Conservation (phyloP, 2,888 invertebrate genomes). For the Cenopis cana region DNA sequence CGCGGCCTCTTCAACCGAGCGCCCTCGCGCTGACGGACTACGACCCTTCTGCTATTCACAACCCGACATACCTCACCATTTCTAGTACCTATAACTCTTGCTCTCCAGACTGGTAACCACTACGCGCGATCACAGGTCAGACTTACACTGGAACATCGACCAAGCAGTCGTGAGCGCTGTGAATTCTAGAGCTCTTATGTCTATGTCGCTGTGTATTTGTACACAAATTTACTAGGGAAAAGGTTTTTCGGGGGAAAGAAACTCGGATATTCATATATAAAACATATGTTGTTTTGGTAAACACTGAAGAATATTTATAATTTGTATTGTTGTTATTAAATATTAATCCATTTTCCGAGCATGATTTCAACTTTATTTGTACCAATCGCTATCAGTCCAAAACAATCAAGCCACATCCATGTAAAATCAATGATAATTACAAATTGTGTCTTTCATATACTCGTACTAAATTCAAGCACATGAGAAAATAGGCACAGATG, state of each 20-base stretch:
- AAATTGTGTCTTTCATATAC: too few species aligned
- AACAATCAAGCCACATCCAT: too few species aligned
- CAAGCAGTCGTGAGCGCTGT: not conserved
- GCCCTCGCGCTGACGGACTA: slow-evolving; percentile 27
- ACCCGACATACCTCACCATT: not conserved
- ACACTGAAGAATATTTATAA: too few species aligned
- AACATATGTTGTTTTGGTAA: too few species aligned
- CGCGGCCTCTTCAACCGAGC: slow-evolving; percentile 33
- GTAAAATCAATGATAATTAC: too few species aligned
- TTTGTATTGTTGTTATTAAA: too few species aligned
- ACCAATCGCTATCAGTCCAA: too few species aligned
- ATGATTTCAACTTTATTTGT: too few species aligned
- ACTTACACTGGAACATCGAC: not conserved
- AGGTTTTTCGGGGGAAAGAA: slow-evolving; percentile 2
- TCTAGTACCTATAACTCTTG: not conserved
- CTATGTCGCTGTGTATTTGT: slow-evolving; percentile 8
- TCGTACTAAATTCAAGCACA: too few species aligned
- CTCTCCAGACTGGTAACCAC: not conserved
- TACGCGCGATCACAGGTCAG: not conserved
- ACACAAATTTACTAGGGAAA: slow-evolving; percentile 4
- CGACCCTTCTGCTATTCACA: slow-evolving; percentile 17
- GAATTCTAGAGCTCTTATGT: not conserved
- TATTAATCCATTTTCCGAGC: too few species aligned
- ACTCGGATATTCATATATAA: not conserved
- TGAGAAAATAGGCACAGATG: too few species aligned